Percentiles rank a stretch among this genome's conserved stretches.
phyloP scores from a whole-genome alignment of 2,113 vertebrate genomes.

The Pedetes capensis region DNA sequence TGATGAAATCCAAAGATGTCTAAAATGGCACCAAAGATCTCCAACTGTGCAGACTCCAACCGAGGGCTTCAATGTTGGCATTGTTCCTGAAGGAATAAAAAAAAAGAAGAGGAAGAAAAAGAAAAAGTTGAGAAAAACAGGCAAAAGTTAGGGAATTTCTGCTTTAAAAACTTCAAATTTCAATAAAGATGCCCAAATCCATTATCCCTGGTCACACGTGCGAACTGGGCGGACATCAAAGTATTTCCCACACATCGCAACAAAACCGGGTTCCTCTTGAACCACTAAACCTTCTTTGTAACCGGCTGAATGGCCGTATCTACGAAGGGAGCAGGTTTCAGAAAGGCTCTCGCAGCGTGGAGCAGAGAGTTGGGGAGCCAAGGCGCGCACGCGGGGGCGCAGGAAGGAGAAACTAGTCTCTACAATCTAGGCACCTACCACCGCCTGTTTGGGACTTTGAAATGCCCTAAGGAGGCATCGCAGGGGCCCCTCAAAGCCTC shows the following conservation, averaged over 20 bases:
- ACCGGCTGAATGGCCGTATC: slow-evolving; percentile 80
- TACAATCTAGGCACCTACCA: neutral
- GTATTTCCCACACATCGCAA: slow-evolving; percentile 92
- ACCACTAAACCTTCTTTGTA: slow-evolving; percentile 84
- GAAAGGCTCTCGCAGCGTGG: slow-evolving; percentile 37
- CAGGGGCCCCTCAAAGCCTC: slow-evolving; percentile 3
- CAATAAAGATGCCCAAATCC: slow-evolving; percentile 85
- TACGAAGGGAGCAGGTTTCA: slow-evolving; percentile 58
- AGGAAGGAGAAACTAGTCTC: neutral
- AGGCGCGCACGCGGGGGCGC: neutral
- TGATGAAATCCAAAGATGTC: slow-evolving; percentile 99
- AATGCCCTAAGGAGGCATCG: neutral
- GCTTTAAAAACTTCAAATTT: slow-evolving; percentile 92
- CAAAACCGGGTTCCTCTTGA: slow-evolving; percentile 82
- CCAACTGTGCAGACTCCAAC: slow-evolving; percentile 98
- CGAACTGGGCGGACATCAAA: slow-evolving; percentile 92
- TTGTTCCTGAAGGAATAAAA: slow-evolving; percentile 89
- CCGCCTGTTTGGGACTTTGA: neutral
- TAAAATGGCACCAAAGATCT: slow-evolving; percentile 97
- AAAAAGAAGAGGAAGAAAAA: slow-evolving; percentile 73
- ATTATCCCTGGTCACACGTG: slow-evolving; percentile 93
- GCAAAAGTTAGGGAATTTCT: slow-evolving; percentile 95
- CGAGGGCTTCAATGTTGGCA: slow-evolving; percentile 98
- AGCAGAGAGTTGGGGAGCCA: neutral
- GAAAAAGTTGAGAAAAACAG: slow-evolving; percentile 94